Conservation (phyloP, 2,888 invertebrate genomes). For the Aplocera efformata region DNA sequence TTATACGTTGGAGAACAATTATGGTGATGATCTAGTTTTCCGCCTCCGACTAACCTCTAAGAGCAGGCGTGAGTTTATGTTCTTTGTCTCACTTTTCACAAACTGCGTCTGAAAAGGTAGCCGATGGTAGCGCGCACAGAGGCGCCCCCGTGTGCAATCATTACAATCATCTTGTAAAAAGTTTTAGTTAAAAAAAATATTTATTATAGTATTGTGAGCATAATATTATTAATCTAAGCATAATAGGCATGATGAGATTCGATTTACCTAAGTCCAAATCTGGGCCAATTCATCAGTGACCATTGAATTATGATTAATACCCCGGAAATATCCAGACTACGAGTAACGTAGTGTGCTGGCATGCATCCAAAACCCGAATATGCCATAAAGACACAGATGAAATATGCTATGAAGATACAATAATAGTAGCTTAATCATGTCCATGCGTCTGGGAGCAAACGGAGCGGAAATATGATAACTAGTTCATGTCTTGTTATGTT, state of each 20-base stretch:
- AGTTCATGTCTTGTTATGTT: constrained; percentile 18
- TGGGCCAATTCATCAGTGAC: constrained; percentile 37
- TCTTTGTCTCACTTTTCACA: no score
- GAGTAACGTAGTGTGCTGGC: constrained; percentile 15
- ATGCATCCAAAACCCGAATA: constrained; percentile 15
- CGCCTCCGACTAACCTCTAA: no score
- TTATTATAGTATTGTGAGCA: no score
- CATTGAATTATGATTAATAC: constrained; percentile 60
- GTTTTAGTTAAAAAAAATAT: no score
- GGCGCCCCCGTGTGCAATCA: no score
- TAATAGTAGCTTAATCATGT: constrained; percentile 48
- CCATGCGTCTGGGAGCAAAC: constrained; percentile 40
- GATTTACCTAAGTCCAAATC: constrained; percentile 25
- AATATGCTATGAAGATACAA: constrained; percentile 43
- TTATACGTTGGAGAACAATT: no score
- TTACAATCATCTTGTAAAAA: no score
- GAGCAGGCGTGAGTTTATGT: no score
- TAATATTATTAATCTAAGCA: no score
- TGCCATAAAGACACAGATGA: constrained; percentile 21
- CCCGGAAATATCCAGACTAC: constrained; percentile 36
- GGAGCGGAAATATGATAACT: constrained; percentile 40
- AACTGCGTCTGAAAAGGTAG: no score
- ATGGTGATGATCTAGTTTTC: no score
- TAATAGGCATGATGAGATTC: background rate
- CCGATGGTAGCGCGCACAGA: no score